Evolutionary conservation across 2,113 vertebrate genomes (phyloP).

Genomic region (Climacteris rufus): DNA sequence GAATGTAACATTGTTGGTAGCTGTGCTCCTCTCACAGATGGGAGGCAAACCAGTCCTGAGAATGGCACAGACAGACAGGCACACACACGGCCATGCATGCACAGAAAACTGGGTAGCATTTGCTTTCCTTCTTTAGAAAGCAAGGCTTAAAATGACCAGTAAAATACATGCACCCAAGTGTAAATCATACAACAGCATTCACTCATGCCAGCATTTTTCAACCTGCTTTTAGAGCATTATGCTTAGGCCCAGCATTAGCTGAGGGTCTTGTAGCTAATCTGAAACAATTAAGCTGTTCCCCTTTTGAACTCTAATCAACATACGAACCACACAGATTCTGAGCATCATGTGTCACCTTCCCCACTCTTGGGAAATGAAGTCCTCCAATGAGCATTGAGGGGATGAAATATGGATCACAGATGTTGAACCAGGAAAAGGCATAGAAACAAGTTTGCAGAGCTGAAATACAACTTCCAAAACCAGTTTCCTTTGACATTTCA

Average conservation of each 20-base stretch:
- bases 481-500: slow-evolving; percentile 60
- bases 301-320: not conserved
- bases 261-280: not conserved
- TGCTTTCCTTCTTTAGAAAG: not conserved
- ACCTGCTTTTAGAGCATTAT: not conserved
- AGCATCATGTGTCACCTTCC: slow-evolving; percentile 40
- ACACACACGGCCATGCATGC: not conserved
- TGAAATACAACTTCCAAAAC: slow-evolving; percentile 48
- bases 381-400: not conserved
- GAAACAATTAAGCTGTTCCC: not conserved
- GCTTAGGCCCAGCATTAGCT: not conserved
- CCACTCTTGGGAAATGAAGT: slow-evolving; percentile 17
- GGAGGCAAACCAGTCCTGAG: not conserved
- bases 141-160: not conserved
- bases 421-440: slow-evolving; percentile 55
- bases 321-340: not conserved
- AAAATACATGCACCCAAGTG: not conserved
- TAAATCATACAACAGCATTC: not conserved
- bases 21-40: not conserved
- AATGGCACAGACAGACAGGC: not conserved
- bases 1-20: not conserved
- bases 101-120: not conserved
- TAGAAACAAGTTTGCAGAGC: not conserved
- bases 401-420: slow-evolving; percentile 55
- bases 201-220: not conserved